Evolutionary conservation across 2,888 invertebrate species (phyloP), one percentile per base, ranked within the genome.

Genomic region (Eilema depressum): DNA sequence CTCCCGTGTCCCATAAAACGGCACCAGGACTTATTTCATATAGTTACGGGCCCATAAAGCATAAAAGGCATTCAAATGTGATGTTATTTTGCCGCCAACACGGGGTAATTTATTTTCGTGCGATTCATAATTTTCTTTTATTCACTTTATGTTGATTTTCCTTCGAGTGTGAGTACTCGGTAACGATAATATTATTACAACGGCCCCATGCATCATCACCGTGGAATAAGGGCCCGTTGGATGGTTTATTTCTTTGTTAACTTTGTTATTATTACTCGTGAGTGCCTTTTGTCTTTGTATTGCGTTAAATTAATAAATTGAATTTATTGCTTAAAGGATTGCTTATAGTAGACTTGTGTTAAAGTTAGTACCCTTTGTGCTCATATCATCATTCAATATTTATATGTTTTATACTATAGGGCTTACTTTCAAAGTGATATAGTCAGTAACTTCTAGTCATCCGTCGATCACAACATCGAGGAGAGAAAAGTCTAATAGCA

Each of bases 41-140:
- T 94, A 95, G 93, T 94, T 93, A 94, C 90, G 92, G 89, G 87
- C 87, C 91, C 92, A 94, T 95, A 95, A 95, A 95, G 93, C 94
- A 95, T 95, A 95, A 95, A 95, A 92, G 91, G 94, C 93, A 95
- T 95, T 95, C 95, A 95, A 94, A 95, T 95, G 94, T 92, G 95
- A 95, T 95, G 95, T 95, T 95, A 95, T 95, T 95, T 95, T 94
- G 95, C 95, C 94, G 94, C 95, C 95, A 93, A 95, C 94, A 93
- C 91, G 87, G 92, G 91, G 94, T 95, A 95, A 95, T 95, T 95
- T 95, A 95, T 95, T 95, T 94, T 89, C 88, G 92, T 89, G 93
- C 94, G 92, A 95, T 95, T 95, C 95, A 95, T 95, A 95, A 95
- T 95, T 95, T 95, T 95, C 94, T 95, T 95, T 95, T 95, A 95